phyloP scores from a whole-genome alignment of 2,113 vertebrate genomes.

The Sturnira hondurensis region DNA sequence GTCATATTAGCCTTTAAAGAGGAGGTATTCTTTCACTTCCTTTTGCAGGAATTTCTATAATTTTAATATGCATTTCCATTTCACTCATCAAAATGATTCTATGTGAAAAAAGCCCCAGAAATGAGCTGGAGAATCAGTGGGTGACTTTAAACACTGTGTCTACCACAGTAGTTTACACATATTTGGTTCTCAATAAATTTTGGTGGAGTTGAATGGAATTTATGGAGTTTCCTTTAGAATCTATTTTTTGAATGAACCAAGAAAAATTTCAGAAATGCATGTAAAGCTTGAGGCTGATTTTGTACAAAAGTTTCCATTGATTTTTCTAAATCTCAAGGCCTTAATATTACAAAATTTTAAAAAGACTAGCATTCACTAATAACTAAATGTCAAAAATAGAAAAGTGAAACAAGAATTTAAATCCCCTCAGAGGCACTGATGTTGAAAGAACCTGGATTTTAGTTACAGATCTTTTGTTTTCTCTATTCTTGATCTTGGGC shows the following conservation, averaged over 20 bases:
- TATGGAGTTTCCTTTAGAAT: not conserved
- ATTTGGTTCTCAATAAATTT: not conserved
- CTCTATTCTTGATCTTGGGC: not conserved
- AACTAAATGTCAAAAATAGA: not conserved
- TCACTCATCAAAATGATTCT: not conserved
- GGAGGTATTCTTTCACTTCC: not conserved
- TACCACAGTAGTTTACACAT: not conserved
- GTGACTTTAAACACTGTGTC: not conserved
- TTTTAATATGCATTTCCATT: not conserved
- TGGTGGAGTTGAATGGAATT: not conserved
- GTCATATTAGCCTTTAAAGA: not conserved
- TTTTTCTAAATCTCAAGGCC: not conserved
- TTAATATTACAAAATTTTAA: not conserved
- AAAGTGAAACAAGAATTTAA: not conserved
- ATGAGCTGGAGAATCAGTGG: not conserved
- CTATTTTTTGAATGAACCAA: not conserved
- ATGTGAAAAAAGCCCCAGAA: not conserved
- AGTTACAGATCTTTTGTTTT: not conserved
- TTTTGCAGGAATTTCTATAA: not conserved
- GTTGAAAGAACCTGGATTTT: not conserved
- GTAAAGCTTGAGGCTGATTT: not conserved
- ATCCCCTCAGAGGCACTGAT: not conserved
- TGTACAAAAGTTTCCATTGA: not conserved
- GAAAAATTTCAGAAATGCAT: not conserved
- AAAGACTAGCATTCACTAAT: not conserved